A percentile compares a stretch with the other conserved stretches of the same genome.
phyloP scores from a whole-genome alignment of 2,888 invertebrate species.

The Mythimna ferrago region DNA sequence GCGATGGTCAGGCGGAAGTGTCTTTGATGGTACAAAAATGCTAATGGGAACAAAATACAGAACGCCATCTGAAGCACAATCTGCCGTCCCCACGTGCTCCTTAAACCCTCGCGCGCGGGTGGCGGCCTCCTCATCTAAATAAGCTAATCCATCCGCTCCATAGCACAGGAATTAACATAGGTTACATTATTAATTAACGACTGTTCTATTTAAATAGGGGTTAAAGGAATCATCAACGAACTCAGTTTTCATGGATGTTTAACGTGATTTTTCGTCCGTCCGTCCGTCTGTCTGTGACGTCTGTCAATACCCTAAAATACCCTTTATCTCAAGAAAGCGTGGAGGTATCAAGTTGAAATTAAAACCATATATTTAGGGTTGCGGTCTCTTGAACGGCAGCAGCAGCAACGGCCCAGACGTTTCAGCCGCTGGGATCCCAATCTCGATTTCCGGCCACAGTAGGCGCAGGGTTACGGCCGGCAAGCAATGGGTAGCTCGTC shows the following conservation, averaged over 20 bases:
- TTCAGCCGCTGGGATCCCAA: too few species aligned
- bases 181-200: slow-evolving; percentile 61
- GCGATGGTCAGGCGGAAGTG: too few species aligned
- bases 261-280: slow-evolving; percentile 5
- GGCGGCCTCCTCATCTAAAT: slow-evolving; percentile 50
- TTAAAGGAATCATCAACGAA: neutral
- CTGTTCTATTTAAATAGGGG: slow-evolving; percentile 35
- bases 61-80: slow-evolving; percentile 31
- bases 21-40: slow-evolving; percentile 3
- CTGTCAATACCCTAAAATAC: too few species aligned
- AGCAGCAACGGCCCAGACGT: too few species aligned
- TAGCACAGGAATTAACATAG: slow-evolving; percentile 50
- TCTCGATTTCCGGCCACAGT: too few species aligned
- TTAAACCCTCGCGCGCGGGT: slow-evolving; percentile 34
- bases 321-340: too few species aligned
- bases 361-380: too few species aligned
- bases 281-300: too few species aligned
- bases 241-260: neutral
- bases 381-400: too few species aligned
- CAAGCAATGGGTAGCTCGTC: too few species aligned
- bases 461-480: too few species aligned
- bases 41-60: neutral
- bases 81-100: slow-evolving; percentile 9
- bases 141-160: slow-evolving; percentile 47
- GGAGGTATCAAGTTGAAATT: too few species aligned